Evolutionary conservation across 64 coral and sea anemone genomes (phyloP).

Genomic region (Pachyseris speciosa): DNA sequence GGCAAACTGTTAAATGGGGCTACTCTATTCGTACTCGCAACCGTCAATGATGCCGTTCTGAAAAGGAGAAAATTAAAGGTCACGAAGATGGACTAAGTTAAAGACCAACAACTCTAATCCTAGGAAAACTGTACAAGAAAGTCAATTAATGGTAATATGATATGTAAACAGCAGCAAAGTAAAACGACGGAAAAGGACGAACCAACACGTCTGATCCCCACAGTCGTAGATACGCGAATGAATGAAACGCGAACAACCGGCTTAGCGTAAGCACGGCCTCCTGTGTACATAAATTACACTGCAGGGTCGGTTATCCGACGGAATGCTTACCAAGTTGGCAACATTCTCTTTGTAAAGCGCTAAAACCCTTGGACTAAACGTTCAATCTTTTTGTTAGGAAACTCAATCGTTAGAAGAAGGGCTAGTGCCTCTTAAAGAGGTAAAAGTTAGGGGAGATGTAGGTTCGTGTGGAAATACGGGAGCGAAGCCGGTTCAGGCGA

Average conservation of each 20-base stretch:
- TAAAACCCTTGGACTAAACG: conserved; percentile 1
- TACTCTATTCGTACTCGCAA: conserved; percentile 1
- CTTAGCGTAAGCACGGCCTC: neutral
- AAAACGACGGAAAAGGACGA: conserved; percentile 59
- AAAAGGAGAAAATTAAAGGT: conserved; percentile 50
- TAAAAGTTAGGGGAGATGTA: neutral
- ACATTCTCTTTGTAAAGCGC: conserved; percentile 27
- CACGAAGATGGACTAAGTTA: conserved; percentile 77
- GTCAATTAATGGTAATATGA: conserved; percentile 99
- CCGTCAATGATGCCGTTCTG: conserved; percentile 36
- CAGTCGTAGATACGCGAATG: neutral
- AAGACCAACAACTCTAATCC: conserved; percentile 90
- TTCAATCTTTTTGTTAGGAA: neutral
- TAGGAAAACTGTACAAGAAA: conserved; percentile 85
- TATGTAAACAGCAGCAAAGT: conserved; percentile 94
- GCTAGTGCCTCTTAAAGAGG: neutral
- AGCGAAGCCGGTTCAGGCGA: conserved; percentile 48
- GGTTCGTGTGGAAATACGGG: conserved; percentile 28
- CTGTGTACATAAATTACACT: conserved; percentile 26
- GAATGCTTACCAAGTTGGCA: conserved; percentile 40
- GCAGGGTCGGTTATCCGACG: conserved; percentile 36
- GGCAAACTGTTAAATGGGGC: neutral
- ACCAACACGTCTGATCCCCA: neutral
- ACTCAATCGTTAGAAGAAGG: neutral
- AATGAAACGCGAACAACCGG: conserved; percentile 15